Evolutionary conservation across 2,113 vertebrate species (phyloP), one percentile per base, ranked within the genome.

Genomic region (Tachysurus fulvidraco): DNA sequence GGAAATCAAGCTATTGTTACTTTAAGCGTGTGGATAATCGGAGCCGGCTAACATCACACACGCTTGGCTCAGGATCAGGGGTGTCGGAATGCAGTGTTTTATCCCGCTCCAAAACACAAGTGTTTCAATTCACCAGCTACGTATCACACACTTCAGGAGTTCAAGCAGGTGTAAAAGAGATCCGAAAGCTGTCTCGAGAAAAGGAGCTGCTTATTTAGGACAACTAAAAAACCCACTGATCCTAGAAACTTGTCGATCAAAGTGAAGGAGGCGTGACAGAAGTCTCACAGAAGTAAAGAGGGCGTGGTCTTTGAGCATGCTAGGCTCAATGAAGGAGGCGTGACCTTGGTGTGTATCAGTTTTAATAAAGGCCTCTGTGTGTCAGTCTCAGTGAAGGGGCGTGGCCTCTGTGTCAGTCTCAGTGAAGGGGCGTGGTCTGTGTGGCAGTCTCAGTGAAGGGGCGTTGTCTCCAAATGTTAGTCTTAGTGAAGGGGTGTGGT

Each of bases 21-120:
- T 79, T 85, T 54, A 85, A 85, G 84, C 57, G 62, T 25, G 44
- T 85, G 84, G 71, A 78, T 78, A 85, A 78, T 50, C 16, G 84
- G 73, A 85, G 84, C 57, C 17, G 59, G 41, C 41, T 19, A 73
- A 84, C 57, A 59, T 60, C n/a, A 78, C 44, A 62, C 59, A 85
- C 73, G 44, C 41, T 78, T 65, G 60, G 84, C 84, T 78, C 71
- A 4, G 84, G 46, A 77, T 77, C 71, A 77, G 69, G 14, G 83
- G 84, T 85, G 84, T 78, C 73, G 21, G 84, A 64, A 17, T 77
- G 54, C 73, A 62, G 71, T 4, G 71, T 54, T 77, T 77, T 65
- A 60, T 60, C 19, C 54, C 3, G 69, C 67, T 85, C 83, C 30
- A 80, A 80, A 73, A 52, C 44, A 30, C 83, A 60, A 44, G 21